phyloP scores from a whole-genome alignment of 2,888 invertebrate genomes.

The Leucoma salicis region DNA sequence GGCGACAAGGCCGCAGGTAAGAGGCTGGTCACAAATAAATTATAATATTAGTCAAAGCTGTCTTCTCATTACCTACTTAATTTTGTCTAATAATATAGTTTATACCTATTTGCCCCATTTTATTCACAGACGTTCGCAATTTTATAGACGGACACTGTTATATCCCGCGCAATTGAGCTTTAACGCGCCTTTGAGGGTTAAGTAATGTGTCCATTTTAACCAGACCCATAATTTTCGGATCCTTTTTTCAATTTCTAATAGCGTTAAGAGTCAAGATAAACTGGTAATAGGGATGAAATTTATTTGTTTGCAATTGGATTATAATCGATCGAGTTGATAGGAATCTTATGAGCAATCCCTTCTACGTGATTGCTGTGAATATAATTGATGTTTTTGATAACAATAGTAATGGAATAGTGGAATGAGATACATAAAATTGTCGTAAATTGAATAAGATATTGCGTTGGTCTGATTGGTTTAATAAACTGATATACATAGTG shows the following conservation, averaged over 20 bases:
- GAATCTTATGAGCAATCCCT: conserved; percentile 44
- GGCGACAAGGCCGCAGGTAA: no score
- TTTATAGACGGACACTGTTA: conserved; percentile 45
- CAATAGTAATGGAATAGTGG: background rate
- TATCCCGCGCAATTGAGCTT: conserved; percentile 65
- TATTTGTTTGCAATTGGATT: conserved; percentile 73
- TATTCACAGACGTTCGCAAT: conserved; percentile 24
- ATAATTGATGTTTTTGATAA: conserved; percentile 15
- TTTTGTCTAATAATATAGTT: conserved; percentile 8
- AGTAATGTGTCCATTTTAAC: conserved; percentile 56
- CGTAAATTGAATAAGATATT: no score
- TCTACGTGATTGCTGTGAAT: conserved; percentile 45
- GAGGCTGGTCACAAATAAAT: no score
- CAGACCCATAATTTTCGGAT: conserved; percentile 28
- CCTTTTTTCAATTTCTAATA: conserved; percentile 39
- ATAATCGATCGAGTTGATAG: conserved; percentile 69
- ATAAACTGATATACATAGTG: no score
- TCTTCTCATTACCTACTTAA: no score
- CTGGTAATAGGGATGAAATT: conserved; percentile 53
- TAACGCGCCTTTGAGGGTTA: conserved; percentile 75
- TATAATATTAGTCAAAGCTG: no score
- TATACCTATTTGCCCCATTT: conserved; percentile 19
- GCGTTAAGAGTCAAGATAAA: conserved; percentile 31
- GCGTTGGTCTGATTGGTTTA: no score
- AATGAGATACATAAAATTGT: no score